Conservation (phyloP, 1,140 invertebrate genomes). For the Drosophila triauraria region DNA sequence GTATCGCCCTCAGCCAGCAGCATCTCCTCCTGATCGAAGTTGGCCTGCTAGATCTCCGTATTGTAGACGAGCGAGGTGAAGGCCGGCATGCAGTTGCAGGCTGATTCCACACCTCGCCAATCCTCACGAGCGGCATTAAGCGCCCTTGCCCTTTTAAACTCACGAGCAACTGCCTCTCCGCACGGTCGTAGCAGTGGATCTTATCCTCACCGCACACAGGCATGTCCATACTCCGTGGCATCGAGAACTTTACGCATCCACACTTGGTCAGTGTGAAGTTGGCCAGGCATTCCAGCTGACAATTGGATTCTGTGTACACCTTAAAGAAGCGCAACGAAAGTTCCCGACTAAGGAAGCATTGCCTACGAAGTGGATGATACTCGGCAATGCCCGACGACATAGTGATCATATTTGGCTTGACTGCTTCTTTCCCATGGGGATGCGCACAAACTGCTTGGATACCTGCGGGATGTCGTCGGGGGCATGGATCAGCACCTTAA, state of each 20-base stretch:
- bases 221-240: slow-evolving; percentile 86
- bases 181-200: slow-evolving; percentile 85
- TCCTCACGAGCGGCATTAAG: slow-evolving; percentile 43
- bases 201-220: slow-evolving; percentile 87
- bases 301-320: slow-evolving; percentile 91
- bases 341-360: slow-evolving; percentile 88
- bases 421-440: slow-evolving; percentile 86
- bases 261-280: slow-evolving; percentile 88
- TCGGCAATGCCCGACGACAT: slow-evolving; percentile 86
- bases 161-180: slow-evolving; percentile 87
- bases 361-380: slow-evolving; percentile 85
- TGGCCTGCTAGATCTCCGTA: slow-evolving; percentile 89
- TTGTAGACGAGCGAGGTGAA: slow-evolving; percentile 89
- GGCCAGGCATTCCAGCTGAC: slow-evolving; percentile 90
- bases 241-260: slow-evolving; percentile 86
- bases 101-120: slow-evolving; percentile 42
- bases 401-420: slow-evolving; percentile 88
- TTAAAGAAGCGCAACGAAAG: slow-evolving; percentile 88
- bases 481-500: slow-evolving; percentile 87
- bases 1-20: slow-evolving; percentile 84
- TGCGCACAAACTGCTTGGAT: slow-evolving; percentile 87
- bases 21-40: slow-evolving; percentile 87
- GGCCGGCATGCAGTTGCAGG: slow-evolving; percentile 89
- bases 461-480: slow-evolving; percentile 87
- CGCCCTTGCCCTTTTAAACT: slow-evolving; percentile 84